Conservation (phyloP, 2,888 invertebrate genomes). For the Sipunculus nudus region DNA sequence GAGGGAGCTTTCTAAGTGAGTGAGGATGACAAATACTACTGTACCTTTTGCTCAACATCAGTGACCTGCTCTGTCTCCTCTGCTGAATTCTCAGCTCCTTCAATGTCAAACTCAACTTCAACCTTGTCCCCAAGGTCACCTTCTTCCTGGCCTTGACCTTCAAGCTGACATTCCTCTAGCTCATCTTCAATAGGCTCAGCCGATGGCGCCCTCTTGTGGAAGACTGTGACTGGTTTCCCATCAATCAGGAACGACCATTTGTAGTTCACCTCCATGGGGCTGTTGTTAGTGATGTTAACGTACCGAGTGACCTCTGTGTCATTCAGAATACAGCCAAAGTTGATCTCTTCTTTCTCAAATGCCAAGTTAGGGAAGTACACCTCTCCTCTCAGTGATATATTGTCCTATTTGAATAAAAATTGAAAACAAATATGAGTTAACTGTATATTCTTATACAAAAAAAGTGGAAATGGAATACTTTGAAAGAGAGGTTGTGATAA, state of each 20-base stretch:
- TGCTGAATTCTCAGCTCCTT: slow-evolving; percentile 6
- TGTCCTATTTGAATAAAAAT: slow-evolving; percentile 69
- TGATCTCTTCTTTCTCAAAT: slow-evolving; percentile 70
- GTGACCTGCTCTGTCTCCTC: slow-evolving; percentile 6
- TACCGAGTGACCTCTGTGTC: slow-evolving; percentile 67
- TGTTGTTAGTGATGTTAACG: slow-evolving; percentile 70
- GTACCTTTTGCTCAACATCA: no score
- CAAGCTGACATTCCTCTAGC: neutral
- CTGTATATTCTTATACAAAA: no score
- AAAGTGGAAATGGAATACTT: no score
- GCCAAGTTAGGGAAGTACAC: slow-evolving; percentile 77
- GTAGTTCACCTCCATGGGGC: slow-evolving; percentile 70
- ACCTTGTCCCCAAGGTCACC: neutral
- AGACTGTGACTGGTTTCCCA: slow-evolving; percentile 50
- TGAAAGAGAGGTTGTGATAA: no score
- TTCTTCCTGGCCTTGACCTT: no score
- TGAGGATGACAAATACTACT: no score
- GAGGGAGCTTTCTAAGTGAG: no score
- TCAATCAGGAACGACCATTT: slow-evolving; percentile 65
- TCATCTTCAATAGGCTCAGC: no score
- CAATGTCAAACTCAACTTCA: slow-evolving; percentile 3
- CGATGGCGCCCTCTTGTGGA: slow-evolving; percentile 33
- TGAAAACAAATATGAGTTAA: neutral
- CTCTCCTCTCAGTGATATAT: slow-evolving; percentile 73
- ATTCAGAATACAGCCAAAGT: slow-evolving; percentile 73